A percentile compares a stretch with the other conserved stretches of the same genome.
Conservation (phyloP, 2,797 vertebrate species). For the Enteromius unitaeniatus region DNA sequence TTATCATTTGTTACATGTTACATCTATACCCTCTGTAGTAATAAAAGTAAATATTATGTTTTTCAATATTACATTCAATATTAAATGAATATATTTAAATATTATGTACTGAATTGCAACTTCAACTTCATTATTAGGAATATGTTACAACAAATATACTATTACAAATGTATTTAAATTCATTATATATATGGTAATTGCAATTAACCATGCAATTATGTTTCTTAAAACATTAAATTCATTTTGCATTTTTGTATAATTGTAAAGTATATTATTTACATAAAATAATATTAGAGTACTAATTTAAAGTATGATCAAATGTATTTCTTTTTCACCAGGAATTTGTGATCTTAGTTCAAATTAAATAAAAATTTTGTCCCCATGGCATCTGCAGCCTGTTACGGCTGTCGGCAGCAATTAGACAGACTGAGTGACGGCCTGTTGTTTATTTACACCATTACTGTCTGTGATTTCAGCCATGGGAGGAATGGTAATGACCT, state of each 20-base stretch:
- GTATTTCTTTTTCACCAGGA: not conserved
- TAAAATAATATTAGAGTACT: not conserved
- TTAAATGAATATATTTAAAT: too few species aligned
- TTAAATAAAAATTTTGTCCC: slow-evolving; percentile 15
- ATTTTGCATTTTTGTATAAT: not conserved
- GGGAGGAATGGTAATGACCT: slow-evolving; percentile 66
- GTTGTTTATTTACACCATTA: slow-evolving; percentile 58
- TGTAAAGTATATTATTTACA: not conserved
- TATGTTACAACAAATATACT: too few species aligned
- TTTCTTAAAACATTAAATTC: not conserved
- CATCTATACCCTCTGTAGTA: not conserved
- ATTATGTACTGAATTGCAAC: too few species aligned
- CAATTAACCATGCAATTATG: not conserved
- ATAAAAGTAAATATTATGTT: not conserved
- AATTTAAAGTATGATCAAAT: not conserved
- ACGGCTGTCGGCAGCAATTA: slow-evolving; percentile 78
- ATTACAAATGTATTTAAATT: too few species aligned
- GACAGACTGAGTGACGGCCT: slow-evolving; percentile 71
- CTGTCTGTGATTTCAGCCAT: slow-evolving; percentile 68
- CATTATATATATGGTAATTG: too few species aligned
- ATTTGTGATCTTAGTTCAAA: slow-evolving; percentile 52
- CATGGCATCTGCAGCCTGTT: slow-evolving; percentile 46
- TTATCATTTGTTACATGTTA: not conserved
- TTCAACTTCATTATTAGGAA: too few species aligned
- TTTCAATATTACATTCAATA: too few species aligned